These are phyloP conservation scores for Lithophane leautieri DNA, from an alignment of 2,888 invertebrate species.

Conservation along the genomic window DNA sequence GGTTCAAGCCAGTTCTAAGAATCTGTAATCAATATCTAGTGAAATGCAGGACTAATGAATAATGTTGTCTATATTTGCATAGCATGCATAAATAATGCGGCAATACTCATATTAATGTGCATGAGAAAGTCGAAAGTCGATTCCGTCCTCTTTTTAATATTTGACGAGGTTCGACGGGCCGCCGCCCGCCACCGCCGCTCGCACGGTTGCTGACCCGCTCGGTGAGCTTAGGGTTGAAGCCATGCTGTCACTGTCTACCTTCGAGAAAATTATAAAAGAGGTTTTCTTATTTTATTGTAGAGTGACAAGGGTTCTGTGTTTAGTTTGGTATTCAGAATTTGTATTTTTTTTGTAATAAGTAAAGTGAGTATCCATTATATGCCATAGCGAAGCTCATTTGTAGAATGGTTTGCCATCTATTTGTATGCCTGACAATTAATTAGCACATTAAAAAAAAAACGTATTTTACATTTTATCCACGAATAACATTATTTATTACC, in stretches of 20 bases:
- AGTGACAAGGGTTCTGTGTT: not conserved
- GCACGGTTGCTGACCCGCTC: constrained; percentile 74
- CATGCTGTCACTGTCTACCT: constrained; percentile 30
- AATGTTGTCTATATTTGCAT: constrained; percentile 55
- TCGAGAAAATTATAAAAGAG: not conserved
- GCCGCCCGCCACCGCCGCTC: constrained; percentile 66
- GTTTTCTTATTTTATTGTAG: not conserved
- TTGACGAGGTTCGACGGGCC: constrained; percentile 80
- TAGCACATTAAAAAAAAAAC: too few species aligned
- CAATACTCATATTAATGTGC: constrained; percentile 65
- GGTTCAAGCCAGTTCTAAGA: not conserved
- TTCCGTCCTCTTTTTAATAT: constrained; percentile 82
- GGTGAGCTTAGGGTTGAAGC: constrained; percentile 72
- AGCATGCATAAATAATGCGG: constrained; percentile 59
- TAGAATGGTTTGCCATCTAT: too few species aligned
- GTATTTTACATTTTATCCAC: too few species aligned
- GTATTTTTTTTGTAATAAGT: not conserved
- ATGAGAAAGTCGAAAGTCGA: constrained; percentile 79
- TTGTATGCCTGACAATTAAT: too few species aligned
- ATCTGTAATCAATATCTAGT: constrained; percentile 9
- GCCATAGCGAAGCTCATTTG: too few species aligned
- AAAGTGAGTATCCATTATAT: too few species aligned
- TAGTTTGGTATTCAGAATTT: not conserved
- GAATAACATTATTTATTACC: too few species aligned
- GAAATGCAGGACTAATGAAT: constrained; percentile 31